Evolutionary conservation across 2,797 vertebrate genomes (phyloP), one percentile per base, ranked within the genome.

Genomic region (Galago senegalensis): DNA sequence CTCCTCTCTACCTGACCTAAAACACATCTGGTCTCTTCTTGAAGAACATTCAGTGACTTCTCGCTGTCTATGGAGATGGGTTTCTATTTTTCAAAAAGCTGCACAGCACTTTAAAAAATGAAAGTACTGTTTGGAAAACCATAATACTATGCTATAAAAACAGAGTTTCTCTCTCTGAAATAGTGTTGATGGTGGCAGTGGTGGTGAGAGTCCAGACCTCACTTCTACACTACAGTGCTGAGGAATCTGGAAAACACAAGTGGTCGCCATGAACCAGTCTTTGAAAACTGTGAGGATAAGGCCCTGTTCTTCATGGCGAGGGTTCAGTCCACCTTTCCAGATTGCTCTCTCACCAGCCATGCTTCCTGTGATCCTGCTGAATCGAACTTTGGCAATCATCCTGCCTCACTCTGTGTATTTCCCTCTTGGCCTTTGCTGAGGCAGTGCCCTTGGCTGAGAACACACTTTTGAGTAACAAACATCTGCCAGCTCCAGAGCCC

Each of bases 281-380:
- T 61, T 73, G 58, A 49, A 70, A 73, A 79, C 27, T 40, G 7
- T 72, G 79, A 61, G 13, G 23, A 61, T 0, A 5, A 40, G 63
- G 40, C 5, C 40, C 73, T 4, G 31, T 13, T 61, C 56, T 63
- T 73, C 4, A 34, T 13, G 10, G 23, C 31, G 7, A 61, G 31
- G 21, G 53, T 40, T 49, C 6, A 27, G 0, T 11, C 7, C 46
- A 70, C 2, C 25, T 7, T 43, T 46, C 37, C 34, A 34, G 77
- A 14, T 65, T 60, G 27, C 53, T n/a, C 14, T 61, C 13, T 5
- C 2, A 0, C 53, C 56, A 0, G 0, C 53, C 40, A 37, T 37
- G 49, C 46, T 61, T 23, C 31, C 43, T 34, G 17, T 61, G 67
- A 82, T 61, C 40, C 56, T 37, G 4, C 7, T 37, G 67, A 73